phyloP scores from a whole-genome alignment of 2,888 invertebrate genomes.

The Dione vanillae region DNA sequence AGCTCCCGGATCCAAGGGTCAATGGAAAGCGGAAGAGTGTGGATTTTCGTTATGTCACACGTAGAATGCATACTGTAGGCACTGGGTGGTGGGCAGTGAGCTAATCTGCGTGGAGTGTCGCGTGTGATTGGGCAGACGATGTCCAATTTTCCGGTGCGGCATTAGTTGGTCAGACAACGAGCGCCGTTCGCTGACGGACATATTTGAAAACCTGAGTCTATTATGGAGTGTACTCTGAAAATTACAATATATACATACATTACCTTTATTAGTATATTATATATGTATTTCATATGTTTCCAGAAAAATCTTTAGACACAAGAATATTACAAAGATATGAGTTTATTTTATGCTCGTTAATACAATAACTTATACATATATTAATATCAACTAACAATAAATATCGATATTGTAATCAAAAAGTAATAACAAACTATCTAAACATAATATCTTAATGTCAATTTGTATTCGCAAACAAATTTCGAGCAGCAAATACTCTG shows the following conservation, averaged over 20 bases:
- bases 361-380: neutral
- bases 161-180: conserved; percentile 75
- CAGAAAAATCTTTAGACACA: neutral
- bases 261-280: neutral
- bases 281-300: neutral
- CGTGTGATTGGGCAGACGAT: conserved; percentile 81
- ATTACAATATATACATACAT: conserved; percentile 6
- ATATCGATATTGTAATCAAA: neutral
- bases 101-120: conserved; percentile 83
- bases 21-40: conserved; percentile 68
- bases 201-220: conserved; percentile 58
- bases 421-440: conserved; percentile 18
- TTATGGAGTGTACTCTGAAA: conserved; percentile 35
- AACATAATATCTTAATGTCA: conserved; percentile 51
- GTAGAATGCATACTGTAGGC: conserved; percentile 58
- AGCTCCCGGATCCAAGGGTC: conserved; percentile 60
- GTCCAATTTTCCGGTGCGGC: conserved; percentile 81
- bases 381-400: neutral
- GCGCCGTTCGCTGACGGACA: conserved; percentile 63
- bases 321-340: neutral
- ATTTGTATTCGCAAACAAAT: conserved; percentile 83
- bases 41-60: conserved; percentile 63
- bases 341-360: too few species aligned
- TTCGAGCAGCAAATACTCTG: conserved; percentile 67
- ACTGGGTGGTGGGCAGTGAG: conserved; percentile 66